Conservation (phyloP, 2,113 vertebrate species). For the Cynocephalus volans region DNA sequence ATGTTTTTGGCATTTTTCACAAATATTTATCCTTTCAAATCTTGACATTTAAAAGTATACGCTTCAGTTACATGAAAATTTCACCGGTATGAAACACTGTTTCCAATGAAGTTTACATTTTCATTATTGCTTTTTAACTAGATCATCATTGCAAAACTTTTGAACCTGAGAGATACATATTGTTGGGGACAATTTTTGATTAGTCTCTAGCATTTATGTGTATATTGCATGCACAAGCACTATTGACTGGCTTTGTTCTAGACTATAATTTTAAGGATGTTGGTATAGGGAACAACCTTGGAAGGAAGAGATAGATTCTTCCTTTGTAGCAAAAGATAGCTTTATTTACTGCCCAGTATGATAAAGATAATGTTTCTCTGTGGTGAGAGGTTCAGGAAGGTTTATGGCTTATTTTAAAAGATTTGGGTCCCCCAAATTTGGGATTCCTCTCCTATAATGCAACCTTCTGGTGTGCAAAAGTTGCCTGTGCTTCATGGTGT, state of each 20-base stretch:
- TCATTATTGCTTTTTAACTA: neutral
- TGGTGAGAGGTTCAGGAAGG: neutral
- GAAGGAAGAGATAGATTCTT: neutral
- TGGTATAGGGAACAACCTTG: neutral
- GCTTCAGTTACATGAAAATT: slow-evolving; percentile 20
- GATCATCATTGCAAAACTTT: neutral
- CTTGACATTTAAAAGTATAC: neutral
- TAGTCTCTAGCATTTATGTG: neutral
- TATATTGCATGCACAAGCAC: neutral
- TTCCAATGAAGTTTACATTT: neutral
- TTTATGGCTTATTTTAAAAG: neutral
- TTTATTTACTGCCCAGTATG: neutral
- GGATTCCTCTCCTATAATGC: neutral
- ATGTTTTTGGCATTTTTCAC: neutral
- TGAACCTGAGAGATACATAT: neutral
- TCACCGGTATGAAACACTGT: neutral
- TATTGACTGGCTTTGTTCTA: neutral
- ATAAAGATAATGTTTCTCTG: neutral
- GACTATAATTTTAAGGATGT: neutral
- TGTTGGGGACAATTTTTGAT: neutral
- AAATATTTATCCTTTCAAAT: slow-evolving; percentile 47
- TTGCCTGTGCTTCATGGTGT: fast-evolving
- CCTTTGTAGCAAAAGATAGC: neutral
- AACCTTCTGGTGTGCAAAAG: neutral
- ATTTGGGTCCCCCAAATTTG: neutral